Percentiles rank a stretch among this genome's conserved stretches.
Evolutionary conservation across 2,888 invertebrate genomes (phyloP).

Genomic region (Gymnoscelis rufifasciata): DNA sequence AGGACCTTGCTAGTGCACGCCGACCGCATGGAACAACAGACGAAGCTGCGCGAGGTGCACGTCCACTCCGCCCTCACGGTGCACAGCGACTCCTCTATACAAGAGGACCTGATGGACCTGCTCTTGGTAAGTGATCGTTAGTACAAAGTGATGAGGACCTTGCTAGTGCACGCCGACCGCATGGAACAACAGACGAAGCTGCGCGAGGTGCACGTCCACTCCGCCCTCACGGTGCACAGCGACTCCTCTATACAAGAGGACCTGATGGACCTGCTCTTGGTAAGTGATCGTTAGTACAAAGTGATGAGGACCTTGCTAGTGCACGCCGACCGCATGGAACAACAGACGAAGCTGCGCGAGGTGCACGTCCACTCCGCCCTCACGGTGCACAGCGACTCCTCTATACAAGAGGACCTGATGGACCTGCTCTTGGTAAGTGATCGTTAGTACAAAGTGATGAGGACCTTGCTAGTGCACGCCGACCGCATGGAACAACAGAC

Average conservation of each 20-base stretch:
- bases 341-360: constrained; percentile 40
- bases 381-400: constrained; percentile 62
- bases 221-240: constrained; percentile 61
- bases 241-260: constrained; percentile 53
- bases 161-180: constrained; percentile 58
- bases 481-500: constrained; percentile 42
- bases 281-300: too few species aligned
- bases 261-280: constrained; percentile 59
- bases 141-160: constrained; percentile 80
- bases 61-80: constrained; percentile 59
- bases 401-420: constrained; percentile 49
- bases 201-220: constrained; percentile 54
- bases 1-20: constrained; percentile 70
- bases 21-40: constrained; percentile 41
- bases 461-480: constrained; percentile 67
- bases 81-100: constrained; percentile 56
- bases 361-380: constrained; percentile 55
- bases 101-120: constrained; percentile 55
- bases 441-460: too few species aligned
- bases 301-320: constrained; percentile 76
- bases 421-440: constrained; percentile 57
- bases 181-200: constrained; percentile 36
- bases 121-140: constrained; percentile 54
- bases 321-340: constrained; percentile 52
- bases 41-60: constrained; percentile 46